phyloP scores from a whole-genome alignment of 2,797 vertebrate species.

The Brachymystax lenok region DNA sequence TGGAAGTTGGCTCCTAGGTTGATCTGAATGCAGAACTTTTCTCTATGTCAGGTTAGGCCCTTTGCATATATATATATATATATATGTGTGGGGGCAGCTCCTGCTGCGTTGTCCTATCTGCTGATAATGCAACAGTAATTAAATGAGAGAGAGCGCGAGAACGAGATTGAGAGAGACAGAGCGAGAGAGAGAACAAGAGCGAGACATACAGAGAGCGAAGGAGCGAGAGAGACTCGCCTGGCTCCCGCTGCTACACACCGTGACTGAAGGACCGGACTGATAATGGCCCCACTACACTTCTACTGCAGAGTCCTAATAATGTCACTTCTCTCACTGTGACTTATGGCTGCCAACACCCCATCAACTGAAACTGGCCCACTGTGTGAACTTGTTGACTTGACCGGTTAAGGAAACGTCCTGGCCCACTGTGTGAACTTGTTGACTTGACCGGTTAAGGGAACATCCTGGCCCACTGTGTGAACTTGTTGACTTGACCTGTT shows the following conservation, averaged over 20 bases:
- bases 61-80: too few relatives aligned
- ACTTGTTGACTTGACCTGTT: too few relatives aligned
- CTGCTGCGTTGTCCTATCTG: conserved; percentile 5
- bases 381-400: too few relatives aligned
- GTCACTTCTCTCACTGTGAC: not conserved
- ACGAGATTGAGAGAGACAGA: too few relatives aligned
- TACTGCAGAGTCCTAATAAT: not conserved
- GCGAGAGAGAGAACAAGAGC: too few relatives aligned
- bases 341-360: not conserved
- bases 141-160: conserved; percentile 36
- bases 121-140: conserved; percentile 35
- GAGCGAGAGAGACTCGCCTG: too few relatives aligned
- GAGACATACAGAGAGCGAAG: too few relatives aligned
- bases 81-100: too few relatives aligned
- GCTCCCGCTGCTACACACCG: not conserved
- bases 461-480: too few relatives aligned
- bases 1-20: not conserved
- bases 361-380: not conserved
- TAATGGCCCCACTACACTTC: not conserved
- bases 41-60: not conserved
- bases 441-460: too few relatives aligned
- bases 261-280: not conserved
- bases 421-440: too few relatives aligned
- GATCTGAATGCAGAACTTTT: not conserved
- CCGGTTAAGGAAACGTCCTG: too few relatives aligned